A percentile compares a stretch with the other conserved stretches of the same genome.
Evolutionary conservation across 2,113 vertebrate species (phyloP).

Genomic region (Cheirogaleus medius): DNA sequence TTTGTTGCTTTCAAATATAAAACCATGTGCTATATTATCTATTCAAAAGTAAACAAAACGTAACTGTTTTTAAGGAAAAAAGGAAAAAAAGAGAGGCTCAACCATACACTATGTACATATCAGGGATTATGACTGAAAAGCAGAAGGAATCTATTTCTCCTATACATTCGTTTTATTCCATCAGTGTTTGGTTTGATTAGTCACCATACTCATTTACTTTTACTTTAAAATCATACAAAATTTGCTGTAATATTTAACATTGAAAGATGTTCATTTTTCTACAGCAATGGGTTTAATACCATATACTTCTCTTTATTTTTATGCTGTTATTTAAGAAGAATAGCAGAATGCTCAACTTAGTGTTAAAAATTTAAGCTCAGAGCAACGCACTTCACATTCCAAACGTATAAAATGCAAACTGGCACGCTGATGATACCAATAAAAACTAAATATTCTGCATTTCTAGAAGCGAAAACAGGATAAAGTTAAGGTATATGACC

Average conservation of each 20-base stretch:
- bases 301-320: conserved; percentile 27
- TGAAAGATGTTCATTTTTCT: neutral
- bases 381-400: neutral
- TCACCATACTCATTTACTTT: neutral
- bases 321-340: conserved; percentile 36
- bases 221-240: conserved; percentile 27
- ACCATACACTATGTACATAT: neutral
- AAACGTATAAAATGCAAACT: conserved; percentile 26
- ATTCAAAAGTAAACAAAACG: neutral
- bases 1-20: conserved; percentile 31
- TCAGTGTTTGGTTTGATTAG: neutral
- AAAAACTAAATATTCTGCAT: neutral
- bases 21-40: neutral
- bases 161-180: neutral
- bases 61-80: neutral
- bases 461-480: conserved; percentile 1
- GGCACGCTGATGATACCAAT: neutral
- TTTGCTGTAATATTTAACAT: neutral
- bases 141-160: neutral
- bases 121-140: neutral
- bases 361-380: neutral
- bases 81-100: neutral
- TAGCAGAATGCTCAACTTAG: neutral
- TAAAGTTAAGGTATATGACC: neutral
- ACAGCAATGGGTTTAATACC: neutral